Base-by-base conservation (phyloP, 2,113 vertebrate species). In the Maccullochella peelii region DNA sequence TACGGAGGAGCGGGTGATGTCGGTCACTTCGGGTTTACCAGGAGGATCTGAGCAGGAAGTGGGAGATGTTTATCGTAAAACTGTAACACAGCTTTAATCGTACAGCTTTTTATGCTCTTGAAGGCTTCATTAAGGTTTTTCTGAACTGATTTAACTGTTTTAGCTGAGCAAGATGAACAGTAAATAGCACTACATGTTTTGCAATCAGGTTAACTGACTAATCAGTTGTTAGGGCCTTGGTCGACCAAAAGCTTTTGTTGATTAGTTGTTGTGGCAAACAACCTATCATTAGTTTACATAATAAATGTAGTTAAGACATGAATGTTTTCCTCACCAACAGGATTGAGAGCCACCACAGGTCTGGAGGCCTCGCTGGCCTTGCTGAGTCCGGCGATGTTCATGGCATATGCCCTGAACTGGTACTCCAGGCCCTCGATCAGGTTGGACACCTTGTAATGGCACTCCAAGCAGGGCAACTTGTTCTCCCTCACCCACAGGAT, bases 401-500 rank as follows among this genome's bases (percentile, higher is more conserved):
- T 96, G 82, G 98, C 98, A 5, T 99, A 99, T 1, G 95, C 97
- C 94, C 98, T 96, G 95, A 99, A 99, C 81, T 99, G 98, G 91
- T 99, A 99, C 80, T 99, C 98, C 77, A 99, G 95, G 25, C 98
- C 98, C 95, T 99, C 97, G 6, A 99, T 97, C 83, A 99, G 91
- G 80, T 92, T 96, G 0, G 93, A 97, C 70, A 98, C 94, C 94
- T 99, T 99, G 93, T 97, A 99, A 76, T 97, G 95, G 81, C 97
- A 97, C 30, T 99, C 98, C 86, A 96, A 93, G 87, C 97, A 99
- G 9, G 97, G 98, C 42, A 97, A 93, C 93, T 99, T 99, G 95
- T 99, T 99, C 93, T 99, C 98, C 80, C 98, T 97, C 89, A 98
- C 97, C 98, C 98, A 99, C 71, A 99, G 95, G 79, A 99, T 99